Percentiles rank a stretch among this genome's conserved stretches.
Conservation (phyloP, 2,888 invertebrate species). For the Lithophane ornitopus region DNA sequence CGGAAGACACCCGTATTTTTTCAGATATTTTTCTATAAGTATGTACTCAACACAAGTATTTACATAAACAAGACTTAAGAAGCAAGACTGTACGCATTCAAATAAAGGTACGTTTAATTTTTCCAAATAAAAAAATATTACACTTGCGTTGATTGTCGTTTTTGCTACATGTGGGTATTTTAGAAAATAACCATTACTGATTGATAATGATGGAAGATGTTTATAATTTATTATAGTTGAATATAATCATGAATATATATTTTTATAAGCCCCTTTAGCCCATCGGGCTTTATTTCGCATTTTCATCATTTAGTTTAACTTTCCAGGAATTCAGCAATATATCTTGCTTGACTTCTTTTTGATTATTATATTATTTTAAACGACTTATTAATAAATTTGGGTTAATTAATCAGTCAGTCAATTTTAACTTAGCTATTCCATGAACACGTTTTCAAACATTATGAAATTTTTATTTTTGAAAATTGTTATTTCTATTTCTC, state of each 20-base stretch:
- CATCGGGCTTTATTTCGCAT: background rate
- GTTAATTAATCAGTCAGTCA: background rate
- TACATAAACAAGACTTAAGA: slow-evolving; percentile 20
- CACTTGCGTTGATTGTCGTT: slow-evolving; percentile 4
- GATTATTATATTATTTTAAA: too few species aligned
- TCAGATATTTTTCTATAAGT: slow-evolving; percentile 15
- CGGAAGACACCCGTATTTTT: slow-evolving; percentile 70
- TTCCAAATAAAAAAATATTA: slow-evolving; percentile 9
- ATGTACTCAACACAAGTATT: slow-evolving; percentile 13
- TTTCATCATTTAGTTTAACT: background rate
- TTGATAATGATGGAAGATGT: slow-evolving; percentile 4
- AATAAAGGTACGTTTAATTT: slow-evolving; percentile 49
- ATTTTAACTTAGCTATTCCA: background rate
- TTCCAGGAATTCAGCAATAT: slow-evolving; percentile 1
- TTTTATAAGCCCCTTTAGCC: background rate
- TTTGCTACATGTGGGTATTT: background rate
- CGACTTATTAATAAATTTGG: background rate
- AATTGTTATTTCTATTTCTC: background rate
- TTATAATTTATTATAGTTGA: background rate
- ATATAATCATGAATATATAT: background rate
- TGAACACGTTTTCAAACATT: slow-evolving; percentile 1
- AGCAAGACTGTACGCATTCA: slow-evolving; percentile 17
- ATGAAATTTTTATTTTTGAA: background rate
- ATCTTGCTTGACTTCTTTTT: background rate
- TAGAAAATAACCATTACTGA: background rate